A percentile compares a stretch with the other conserved stretches of the same genome.
phyloP scores from a whole-genome alignment of 2,113 vertebrate species.

The Machaerirhynchus nigripectus region DNA sequence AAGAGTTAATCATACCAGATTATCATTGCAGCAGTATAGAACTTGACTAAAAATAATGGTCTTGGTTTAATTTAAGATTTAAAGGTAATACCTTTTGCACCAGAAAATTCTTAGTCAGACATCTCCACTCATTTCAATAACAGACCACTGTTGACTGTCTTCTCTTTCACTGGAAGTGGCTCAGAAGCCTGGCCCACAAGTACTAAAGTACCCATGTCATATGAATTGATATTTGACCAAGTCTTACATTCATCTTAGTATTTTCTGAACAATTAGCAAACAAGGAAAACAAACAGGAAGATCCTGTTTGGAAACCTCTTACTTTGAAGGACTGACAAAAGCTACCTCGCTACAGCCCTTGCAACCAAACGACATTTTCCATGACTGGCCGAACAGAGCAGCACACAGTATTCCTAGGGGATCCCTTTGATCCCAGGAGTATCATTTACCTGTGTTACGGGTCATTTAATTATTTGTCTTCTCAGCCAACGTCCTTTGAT shows the following conservation, averaged over 20 bases:
- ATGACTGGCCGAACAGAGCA: neutral
- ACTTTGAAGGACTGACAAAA: constrained; percentile 41
- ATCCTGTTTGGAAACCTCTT: constrained; percentile 27
- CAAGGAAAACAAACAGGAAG: constrained; percentile 53
- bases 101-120: neutral
- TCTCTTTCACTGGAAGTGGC: neutral
- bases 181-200: neutral
- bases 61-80: neutral
- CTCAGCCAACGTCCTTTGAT: constrained; percentile 49
- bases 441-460: constrained; percentile 40
- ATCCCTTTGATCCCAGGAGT: constrained; percentile 45
- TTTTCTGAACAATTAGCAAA: neutral
- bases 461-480: constrained; percentile 58
- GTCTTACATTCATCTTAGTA: neutral
- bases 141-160: neutral
- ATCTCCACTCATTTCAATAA: neutral
- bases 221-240: neutral
- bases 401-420: neutral
- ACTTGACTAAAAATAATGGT: neutral
- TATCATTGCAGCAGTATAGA: neutral
- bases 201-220: neutral
- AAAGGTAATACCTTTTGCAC: neutral
- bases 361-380: neutral
- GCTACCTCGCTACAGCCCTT: neutral
- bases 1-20: neutral